Evolutionary conservation across 2,797 vertebrate genomes (phyloP), one percentile per base, ranked within the genome.

Genomic region (Smutsia temminckii): DNA sequence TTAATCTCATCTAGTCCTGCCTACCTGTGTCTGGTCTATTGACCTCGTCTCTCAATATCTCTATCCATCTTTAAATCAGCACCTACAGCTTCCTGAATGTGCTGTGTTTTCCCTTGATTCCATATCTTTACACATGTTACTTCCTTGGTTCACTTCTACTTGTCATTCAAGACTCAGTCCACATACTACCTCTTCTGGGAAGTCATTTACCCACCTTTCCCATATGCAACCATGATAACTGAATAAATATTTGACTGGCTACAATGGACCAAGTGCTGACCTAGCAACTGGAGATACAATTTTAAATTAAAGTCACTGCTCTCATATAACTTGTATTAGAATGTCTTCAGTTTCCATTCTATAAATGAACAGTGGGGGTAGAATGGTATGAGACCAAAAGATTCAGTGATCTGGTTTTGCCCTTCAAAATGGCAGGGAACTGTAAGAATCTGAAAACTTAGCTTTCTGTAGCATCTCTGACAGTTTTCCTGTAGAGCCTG

Each of bases 311-410:
- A 78, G 4, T 18, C 42, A 4, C 37, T 79, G 37, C 9, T 27
- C 1, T 63, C 23, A 27, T 27, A 7, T n/a, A 91, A 27, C 29
- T 85, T 68, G 34, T 57, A 25, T 77, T 74, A 72, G 18, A 87
- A 91, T 53, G n/a, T 57, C 40, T 95, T 77, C 12, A 53, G 10
- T 77, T 90, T 96, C 27, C 29, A 46, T 66, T 66, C 51, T 89
- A 4, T 85, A 86, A 91, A 16, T 81, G 42, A 75, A 40, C 20
- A n/a, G 46, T 21, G 9, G 23, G 18, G 4, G n/a, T 69, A 89
- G 83, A 92, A 81, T 23, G 2, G 21, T 64, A 11, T 89, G 59
- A 84, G 57, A 89, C 12, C 23, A n/a, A 72, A 89, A 59, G n/a
- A 86, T 37, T 84, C n/a, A 86, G 4, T 37, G 66, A 21, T 66